Conservation (phyloP, 2,888 invertebrate genomes). For the Rhogogaster chlorosoma region DNA sequence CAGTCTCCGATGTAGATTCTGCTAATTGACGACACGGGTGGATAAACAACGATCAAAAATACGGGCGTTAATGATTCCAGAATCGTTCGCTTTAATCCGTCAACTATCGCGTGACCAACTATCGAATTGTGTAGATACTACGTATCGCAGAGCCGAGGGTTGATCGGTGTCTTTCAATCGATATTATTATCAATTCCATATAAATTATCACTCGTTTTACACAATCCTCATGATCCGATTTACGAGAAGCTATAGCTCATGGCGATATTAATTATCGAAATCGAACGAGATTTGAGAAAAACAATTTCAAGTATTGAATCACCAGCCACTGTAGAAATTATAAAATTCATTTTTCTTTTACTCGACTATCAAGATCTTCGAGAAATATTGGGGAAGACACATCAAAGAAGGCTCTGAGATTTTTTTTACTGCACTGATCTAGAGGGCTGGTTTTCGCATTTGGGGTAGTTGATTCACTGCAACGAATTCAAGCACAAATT, state of each 20-base stretch:
- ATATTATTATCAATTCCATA: background rate
- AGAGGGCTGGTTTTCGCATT: background rate
- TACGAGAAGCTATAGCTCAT: background rate
- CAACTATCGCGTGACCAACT: background rate
- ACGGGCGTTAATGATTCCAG: background rate
- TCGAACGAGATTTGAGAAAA: background rate
- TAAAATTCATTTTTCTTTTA: background rate
- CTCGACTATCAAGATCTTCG: background rate
- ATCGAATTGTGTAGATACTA: background rate
- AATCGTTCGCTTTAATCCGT: background rate
- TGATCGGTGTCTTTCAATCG: conserved; percentile 13
- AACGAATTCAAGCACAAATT: background rate
- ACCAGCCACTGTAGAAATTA: background rate
- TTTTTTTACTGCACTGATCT: background rate
- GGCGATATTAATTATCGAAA: background rate
- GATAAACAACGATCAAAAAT: background rate
- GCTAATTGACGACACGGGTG: background rate
- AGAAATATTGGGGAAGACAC: background rate
- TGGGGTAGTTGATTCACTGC: background rate
- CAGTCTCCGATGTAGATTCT: background rate
- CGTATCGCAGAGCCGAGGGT: background rate
- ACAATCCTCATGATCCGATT: background rate
- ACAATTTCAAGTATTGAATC: background rate
- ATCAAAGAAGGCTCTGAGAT: background rate
- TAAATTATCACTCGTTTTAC: background rate